Base-by-base conservation (phyloP, 2,888 invertebrate species). In the Antheraea yamamai region DNA sequence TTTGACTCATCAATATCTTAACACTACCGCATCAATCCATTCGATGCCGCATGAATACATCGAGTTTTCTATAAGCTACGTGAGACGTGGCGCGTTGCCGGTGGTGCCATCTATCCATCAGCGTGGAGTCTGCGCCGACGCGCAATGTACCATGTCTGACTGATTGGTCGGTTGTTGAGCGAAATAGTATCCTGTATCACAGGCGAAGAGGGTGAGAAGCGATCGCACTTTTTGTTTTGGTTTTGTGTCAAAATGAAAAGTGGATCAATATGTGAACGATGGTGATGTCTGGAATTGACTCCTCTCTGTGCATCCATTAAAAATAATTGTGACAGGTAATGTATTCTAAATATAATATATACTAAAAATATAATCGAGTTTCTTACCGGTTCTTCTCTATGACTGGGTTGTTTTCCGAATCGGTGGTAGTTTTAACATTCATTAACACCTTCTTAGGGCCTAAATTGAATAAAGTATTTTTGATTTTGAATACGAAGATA, bases 131-230 rank as follows among this genome's bases (percentile, higher is more conserved):
- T 55, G 58, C 68, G 66, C 75, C 64, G 73, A 73, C 75, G 73
- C 79, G 81, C 81, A 82, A 82, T 80, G 82, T 83, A 80, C 80
- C 83, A 78, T 82, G 79, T 74, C 80, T 81, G 83, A 81, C 78
- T 82, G 84, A 87, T 87, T 79, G 81, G 77, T 81, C 85, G 81
- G 87, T 87, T 84, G 81, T 78, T 79, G 82, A 82, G 77, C 81
- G 83, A 81, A 87, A 88, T 88, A 85, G 85, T 82, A 80, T 82
- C 81, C 82, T 88, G 81, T 77, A 85, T 88, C 87, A 87, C 83
- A 81, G 79, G 75, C 73, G 52, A 73, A 23, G 10, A 58, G 73
- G 70, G 75, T 75, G 23, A 77, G 78, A 77, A 10, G 23, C 30
- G 66, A 8, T 68, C n/a, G 68, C 66, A 30, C 39, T 72, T 26